Percentiles rank a stretch among this genome's conserved stretches.
These are phyloP conservation scores for Leptinotarsa haldemani DNA, from an alignment of 2,888 invertebrate species.

Conservation along the genomic window DNA sequence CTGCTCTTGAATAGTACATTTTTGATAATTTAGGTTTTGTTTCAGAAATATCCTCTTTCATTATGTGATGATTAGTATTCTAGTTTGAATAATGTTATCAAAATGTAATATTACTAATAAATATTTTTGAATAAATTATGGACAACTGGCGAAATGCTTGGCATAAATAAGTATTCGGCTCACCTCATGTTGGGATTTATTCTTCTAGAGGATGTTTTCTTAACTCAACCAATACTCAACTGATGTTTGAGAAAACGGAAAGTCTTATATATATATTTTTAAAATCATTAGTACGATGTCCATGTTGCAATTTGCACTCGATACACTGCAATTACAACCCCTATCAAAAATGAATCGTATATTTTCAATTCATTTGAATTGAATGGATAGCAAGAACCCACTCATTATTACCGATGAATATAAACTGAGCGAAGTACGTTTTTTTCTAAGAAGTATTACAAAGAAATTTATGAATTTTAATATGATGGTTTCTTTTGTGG, in stretches of 20 bases:
- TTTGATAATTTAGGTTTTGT: too few species aligned
- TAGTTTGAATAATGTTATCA: too few species aligned
- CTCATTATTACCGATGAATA: neutral
- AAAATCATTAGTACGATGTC: neutral
- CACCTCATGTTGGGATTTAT: neutral
- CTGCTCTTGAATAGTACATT: too few species aligned
- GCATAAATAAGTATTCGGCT: neutral
- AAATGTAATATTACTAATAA: too few species aligned
- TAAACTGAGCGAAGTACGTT: neutral
- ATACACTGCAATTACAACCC: conserved; percentile 2
- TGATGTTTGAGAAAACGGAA: neutral
- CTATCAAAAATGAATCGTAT: neutral
- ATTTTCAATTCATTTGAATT: neutral
- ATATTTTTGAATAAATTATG: too few species aligned
- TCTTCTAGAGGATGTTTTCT: neutral
- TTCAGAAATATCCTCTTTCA: too few species aligned
- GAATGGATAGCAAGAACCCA: neutral
- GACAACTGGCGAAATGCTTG: neutral
- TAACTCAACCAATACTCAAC: neutral
- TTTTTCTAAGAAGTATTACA: neutral
- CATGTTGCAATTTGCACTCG: neutral
- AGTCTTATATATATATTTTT: neutral
- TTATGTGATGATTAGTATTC: too few species aligned
- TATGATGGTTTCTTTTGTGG: neutral
- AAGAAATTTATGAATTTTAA: neutral